Evolutionary conservation across 2,113 vertebrate genomes (phyloP).

Genomic region (Cariama cristata): DNA sequence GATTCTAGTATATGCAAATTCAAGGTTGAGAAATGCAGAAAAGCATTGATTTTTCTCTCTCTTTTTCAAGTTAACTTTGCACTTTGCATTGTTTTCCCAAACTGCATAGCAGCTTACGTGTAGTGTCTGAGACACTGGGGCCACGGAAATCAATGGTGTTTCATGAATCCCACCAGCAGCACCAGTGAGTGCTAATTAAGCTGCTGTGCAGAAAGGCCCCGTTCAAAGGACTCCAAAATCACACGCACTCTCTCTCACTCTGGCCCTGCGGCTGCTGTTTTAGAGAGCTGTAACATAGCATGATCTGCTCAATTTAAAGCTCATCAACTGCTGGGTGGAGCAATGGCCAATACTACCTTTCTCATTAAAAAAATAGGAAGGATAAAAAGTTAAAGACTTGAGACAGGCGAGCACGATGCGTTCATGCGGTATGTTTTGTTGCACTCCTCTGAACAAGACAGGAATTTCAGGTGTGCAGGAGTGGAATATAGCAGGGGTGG

Average conservation of each 20-base stretch:
- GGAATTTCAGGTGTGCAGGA: slow-evolving; percentile 36
- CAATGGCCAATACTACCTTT: slow-evolving; percentile 21
- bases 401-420: slow-evolving; percentile 6
- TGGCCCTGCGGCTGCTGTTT: not conserved
- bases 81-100: slow-evolving; percentile 50
- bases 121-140: slow-evolving; percentile 62
- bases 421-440: slow-evolving; percentile 41
- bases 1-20: slow-evolving; percentile 6
- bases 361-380: slow-evolving; percentile 53
- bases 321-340: slow-evolving; percentile 2
- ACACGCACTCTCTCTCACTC: not conserved
- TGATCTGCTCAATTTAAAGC: slow-evolving; percentile 11
- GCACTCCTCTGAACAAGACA: slow-evolving; percentile 29
- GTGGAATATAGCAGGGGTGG: not conserved
- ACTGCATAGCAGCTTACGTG: slow-evolving; percentile 70
- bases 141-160: slow-evolving; percentile 14
- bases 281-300: not conserved
- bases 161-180: slow-evolving; percentile 48
- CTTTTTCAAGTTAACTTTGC: slow-evolving; percentile 7
- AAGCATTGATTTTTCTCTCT: slow-evolving; percentile 11
- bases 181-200: slow-evolving; percentile 23
- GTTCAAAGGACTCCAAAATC: not conserved
- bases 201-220: slow-evolving; percentile 52
- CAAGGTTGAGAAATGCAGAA: not conserved
- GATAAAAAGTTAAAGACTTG: slow-evolving; percentile 25